A percentile compares a stretch with the other conserved stretches of the same genome.
Conservation (phyloP, 1,140 invertebrate genomes). For the Dendrolimus kikuchii region DNA sequence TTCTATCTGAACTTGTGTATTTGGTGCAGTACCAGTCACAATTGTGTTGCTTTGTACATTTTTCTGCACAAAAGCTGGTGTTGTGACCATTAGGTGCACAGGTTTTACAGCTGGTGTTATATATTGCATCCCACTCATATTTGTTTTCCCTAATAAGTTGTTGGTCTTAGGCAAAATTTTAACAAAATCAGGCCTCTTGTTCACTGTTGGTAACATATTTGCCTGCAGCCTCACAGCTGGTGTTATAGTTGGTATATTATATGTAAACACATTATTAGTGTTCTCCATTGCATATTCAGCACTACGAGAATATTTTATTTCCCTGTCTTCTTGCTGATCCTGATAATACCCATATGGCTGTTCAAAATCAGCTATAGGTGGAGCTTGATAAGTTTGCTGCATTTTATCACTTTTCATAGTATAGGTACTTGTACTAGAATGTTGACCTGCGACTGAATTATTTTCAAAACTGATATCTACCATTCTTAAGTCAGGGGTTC, state of each 20-base stretch:
- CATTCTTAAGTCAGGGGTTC: slow-evolving; percentile 49
- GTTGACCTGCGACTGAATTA: slow-evolving; percentile 29
- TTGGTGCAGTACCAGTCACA: slow-evolving; percentile 36
- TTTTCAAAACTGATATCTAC: slow-evolving; percentile 50
- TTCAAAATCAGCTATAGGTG: slow-evolving; percentile 39
- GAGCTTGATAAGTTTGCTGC: slow-evolving; percentile 35
- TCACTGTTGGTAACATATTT: slow-evolving; percentile 27
- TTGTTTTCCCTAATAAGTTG: slow-evolving; percentile 53
- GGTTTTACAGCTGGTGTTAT: slow-evolving; percentile 48
- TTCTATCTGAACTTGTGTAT: slow-evolving; percentile 29
- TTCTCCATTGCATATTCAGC: slow-evolving; percentile 50
- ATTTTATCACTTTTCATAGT: slow-evolving; percentile 48
- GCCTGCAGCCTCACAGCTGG: slow-evolving; percentile 28
- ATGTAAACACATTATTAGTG: slow-evolving; percentile 37
- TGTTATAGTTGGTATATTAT: slow-evolving; percentile 36
- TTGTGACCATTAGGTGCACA: slow-evolving; percentile 49
- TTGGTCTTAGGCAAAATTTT: slow-evolving; percentile 55
- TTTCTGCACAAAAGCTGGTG: slow-evolving; percentile 56
- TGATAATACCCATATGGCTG: slow-evolving; percentile 43
- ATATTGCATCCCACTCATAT: slow-evolving; percentile 54
- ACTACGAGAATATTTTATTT: slow-evolving; percentile 60
- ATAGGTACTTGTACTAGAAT: slow-evolving; percentile 30
- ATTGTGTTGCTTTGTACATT: slow-evolving; percentile 59
- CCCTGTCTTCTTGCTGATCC: slow-evolving; percentile 50
- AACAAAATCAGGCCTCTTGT: slow-evolving; percentile 25